Percentiles rank a stretch among this genome's conserved stretches.
phyloP scores from a whole-genome alignment of 2,113 vertebrate genomes.

The Microtus ochrogaster region DNA sequence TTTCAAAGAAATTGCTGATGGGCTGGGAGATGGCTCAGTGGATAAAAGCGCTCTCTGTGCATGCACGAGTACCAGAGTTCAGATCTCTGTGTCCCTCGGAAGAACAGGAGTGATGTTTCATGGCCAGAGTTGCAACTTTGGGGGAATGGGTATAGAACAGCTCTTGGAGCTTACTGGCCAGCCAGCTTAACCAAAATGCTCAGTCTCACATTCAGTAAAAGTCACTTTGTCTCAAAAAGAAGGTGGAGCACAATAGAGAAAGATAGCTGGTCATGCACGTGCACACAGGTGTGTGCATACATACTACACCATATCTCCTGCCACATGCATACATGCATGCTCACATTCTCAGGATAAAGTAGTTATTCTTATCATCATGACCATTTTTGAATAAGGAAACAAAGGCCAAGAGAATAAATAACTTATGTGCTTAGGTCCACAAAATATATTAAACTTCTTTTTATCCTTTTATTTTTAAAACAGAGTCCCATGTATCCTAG shows the following conservation, averaged over 20 bases:
- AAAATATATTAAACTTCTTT: not conserved
- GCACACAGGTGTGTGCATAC: not conserved
- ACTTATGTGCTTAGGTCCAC: not conserved
- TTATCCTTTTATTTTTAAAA: not conserved
- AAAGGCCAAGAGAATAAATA: conserved; percentile 40
- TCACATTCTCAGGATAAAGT: not conserved
- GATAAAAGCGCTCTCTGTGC: not conserved
- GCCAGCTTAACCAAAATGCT: not conserved
- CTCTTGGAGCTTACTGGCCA: not conserved
- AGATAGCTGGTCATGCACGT: not conserved
- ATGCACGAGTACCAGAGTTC: not conserved
- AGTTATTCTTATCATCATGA: not conserved
- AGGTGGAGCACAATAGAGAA: not conserved
- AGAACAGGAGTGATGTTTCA: not conserved
- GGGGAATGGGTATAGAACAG: not conserved
- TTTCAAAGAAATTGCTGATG: not conserved
- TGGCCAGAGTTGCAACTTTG: not conserved
- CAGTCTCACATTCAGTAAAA: not conserved
- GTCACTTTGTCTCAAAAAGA: not conserved
- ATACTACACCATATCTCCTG: not conserved
- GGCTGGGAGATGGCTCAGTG: not conserved
- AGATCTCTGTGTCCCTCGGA: not conserved
- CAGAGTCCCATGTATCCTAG: not conserved
- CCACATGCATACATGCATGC: not conserved
- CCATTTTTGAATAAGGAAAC: not conserved